Evolutionary conservation across 2,888 invertebrate species (phyloP).

Genomic region (Melinaea menophilus): DNA sequence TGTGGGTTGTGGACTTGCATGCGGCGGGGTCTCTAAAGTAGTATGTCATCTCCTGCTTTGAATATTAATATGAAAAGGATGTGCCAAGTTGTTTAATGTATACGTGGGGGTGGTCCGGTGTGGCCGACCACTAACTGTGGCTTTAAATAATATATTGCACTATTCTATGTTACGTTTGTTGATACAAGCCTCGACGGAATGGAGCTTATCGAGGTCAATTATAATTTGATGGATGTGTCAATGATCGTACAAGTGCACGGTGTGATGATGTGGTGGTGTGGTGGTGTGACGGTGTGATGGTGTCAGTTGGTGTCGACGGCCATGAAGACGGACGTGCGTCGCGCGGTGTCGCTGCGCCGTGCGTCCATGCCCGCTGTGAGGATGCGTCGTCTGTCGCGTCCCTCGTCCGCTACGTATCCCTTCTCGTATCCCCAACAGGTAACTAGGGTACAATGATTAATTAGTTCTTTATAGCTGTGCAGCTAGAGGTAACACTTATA

Average conservation of each 20-base stretch:
- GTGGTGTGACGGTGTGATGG: conserved; percentile 31
- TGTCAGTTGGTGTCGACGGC: conserved; percentile 86
- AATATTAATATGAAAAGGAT: not conserved
- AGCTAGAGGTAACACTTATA: not conserved
- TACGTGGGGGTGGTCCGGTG: conserved; percentile 35
- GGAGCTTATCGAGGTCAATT: not conserved
- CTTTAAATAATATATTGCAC: conserved; percentile 48
- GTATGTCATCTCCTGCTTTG: no score
- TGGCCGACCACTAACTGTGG: conserved; percentile 44
- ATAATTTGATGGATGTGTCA: conserved; percentile 7
- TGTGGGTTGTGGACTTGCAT: no score
- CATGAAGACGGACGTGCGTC: conserved; percentile 85
- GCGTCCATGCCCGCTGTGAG: conserved; percentile 70
- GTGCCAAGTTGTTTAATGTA: not conserved
- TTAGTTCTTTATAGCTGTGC: not conserved
- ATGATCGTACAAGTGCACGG: conserved; percentile 22
- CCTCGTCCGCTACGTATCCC: conserved; percentile 66
- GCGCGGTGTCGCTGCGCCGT: conserved; percentile 66
- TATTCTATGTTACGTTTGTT: conserved; percentile 40
- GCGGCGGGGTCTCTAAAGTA: no score
- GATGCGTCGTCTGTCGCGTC: conserved; percentile 54
- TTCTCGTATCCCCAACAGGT: conserved; percentile 65
- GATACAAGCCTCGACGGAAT: conserved; percentile 9
- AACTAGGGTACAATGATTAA: conserved; percentile 24
- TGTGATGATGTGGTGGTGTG: conserved; percentile 78